A percentile compares a stretch with the other conserved stretches of the same genome.
Conservation (phyloP, 2,888 invertebrate genomes). For the Kuschelorhynchus macadamiae region DNA sequence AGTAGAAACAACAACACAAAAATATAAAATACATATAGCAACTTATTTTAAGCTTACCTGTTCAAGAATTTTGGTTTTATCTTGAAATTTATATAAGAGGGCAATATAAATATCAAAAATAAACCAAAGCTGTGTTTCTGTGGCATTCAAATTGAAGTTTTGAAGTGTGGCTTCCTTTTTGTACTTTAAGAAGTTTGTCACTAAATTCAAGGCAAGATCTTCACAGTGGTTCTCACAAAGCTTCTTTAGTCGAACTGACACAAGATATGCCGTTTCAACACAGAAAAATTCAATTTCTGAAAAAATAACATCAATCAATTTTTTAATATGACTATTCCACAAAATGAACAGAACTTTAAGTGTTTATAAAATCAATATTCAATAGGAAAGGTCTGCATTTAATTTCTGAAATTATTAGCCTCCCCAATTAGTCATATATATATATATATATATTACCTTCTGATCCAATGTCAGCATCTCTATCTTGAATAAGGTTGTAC, state of each 20-base stretch:
- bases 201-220: conserved; percentile 74
- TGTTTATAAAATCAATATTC: too few relatives aligned
- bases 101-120: conserved; percentile 75
- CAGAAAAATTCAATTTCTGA: conserved; percentile 72
- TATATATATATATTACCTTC: too few relatives aligned
- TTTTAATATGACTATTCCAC: too few relatives aligned
- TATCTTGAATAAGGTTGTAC: conserved; percentile 61
- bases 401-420: too few relatives aligned
- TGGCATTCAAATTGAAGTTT: conserved; percentile 65
- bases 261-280: conserved; percentile 73
- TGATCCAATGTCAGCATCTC: conserved; percentile 62
- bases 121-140: conserved; percentile 71
- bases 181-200: conserved; percentile 69
- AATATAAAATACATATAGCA: too few relatives aligned
- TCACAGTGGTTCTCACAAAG: conserved; percentile 75
- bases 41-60: conserved; percentile 32
- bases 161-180: conserved; percentile 63
- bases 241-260: conserved; percentile 74
- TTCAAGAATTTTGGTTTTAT: conserved; percentile 69
- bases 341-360: too few relatives aligned
- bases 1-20: too few relatives aligned
- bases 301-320: neutral
- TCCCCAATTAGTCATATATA: too few relatives aligned
- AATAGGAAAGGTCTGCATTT: too few relatives aligned
- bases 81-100: conserved; percentile 72